Percentiles rank a stretch among this genome's conserved stretches.
Evolutionary conservation across 2,888 invertebrate genomes (phyloP).

Genomic region (Drosophila paracracens): DNA sequence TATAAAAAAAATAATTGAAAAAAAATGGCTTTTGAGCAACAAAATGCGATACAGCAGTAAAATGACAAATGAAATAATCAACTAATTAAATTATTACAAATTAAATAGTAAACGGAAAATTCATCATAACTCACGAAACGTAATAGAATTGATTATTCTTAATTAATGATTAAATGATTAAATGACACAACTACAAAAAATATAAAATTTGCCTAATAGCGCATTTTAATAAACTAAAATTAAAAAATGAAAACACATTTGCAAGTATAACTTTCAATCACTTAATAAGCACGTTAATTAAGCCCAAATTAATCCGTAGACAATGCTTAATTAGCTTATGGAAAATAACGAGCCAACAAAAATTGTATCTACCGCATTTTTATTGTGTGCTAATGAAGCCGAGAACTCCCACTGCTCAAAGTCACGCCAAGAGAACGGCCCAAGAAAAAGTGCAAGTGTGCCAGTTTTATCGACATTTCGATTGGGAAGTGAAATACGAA

Average conservation of each 20-base stretch:
- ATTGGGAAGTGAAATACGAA: slow-evolving; percentile 3
- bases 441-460: slow-evolving; percentile 52
- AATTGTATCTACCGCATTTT: slow-evolving; percentile 38
- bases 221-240: not conserved
- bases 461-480: slow-evolving; percentile 10
- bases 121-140: not conserved
- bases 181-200: not conserved
- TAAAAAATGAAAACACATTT: slow-evolving; percentile 16
- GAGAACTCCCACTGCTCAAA: slow-evolving; percentile 60
- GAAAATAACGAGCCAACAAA: slow-evolving; percentile 50
- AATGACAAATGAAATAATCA: slow-evolving; percentile 6
- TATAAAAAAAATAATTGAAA: slow-evolving; percentile 22
- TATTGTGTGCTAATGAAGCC: slow-evolving; percentile 76
- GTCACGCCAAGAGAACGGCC: slow-evolving; percentile 16
- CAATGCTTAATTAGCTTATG: slow-evolving; percentile 51
- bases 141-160: not conserved
- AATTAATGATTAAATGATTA: not conserved
- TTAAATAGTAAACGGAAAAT: not conserved
- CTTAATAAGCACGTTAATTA: slow-evolving; percentile 46
- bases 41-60: slow-evolving; percentile 18
- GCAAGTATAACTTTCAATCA: slow-evolving; percentile 32
- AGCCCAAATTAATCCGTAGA: slow-evolving; percentile 27
- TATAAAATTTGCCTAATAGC: slow-evolving; percentile 6
- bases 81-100: not conserved
- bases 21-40: slow-evolving; percentile 40